Evolutionary conservation across 2,113 vertebrate species (phyloP).

Genomic region (Alouatta palliata): DNA sequence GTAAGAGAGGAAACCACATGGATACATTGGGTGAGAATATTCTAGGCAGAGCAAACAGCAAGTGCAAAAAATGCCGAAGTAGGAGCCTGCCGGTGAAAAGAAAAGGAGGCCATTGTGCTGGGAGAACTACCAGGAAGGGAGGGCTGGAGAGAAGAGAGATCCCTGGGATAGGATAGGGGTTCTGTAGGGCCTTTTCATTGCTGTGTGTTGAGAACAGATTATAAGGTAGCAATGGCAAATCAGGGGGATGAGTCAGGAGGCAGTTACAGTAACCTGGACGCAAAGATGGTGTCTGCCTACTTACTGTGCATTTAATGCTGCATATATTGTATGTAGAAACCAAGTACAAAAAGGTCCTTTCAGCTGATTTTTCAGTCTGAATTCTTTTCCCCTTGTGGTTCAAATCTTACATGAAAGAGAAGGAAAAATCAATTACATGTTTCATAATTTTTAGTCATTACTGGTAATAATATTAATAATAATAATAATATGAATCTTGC

Average conservation of each 20-base stretch:
- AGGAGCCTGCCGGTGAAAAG: neutral
- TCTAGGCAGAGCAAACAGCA: neutral
- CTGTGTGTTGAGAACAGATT: neutral
- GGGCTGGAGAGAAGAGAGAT: neutral
- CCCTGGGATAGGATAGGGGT: accelerated
- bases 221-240: neutral
- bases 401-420: neutral
- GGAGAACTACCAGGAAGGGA: neutral
- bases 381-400: neutral
- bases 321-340: neutral
- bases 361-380: neutral
- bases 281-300: neutral
- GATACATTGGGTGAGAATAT: neutral
- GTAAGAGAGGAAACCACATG: neutral
- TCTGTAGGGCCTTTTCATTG: neutral
- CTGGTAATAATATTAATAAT: neutral
- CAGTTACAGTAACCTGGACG: neutral
- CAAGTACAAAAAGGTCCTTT: neutral
- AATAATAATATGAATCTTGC: neutral
- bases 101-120: neutral
- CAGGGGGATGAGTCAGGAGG: neutral
- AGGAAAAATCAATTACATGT: neutral
- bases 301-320: neutral
- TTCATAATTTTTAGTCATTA: slow-evolving; percentile 9
- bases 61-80: neutral